Conservation (phyloP, 1,140 invertebrate genomes). For the honey bee (Apis mellifera) region Amel_HAv3.1 CM009931.2:10383001-10383500, state of each 20-base stretch:
- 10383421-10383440: no score
- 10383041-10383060: constrained; percentile 19
- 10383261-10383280: constrained; percentile 15
- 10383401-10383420: no score
- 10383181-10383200: constrained; percentile 46
- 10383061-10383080: constrained; percentile 60
- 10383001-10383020: no score
- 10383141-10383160: constrained; percentile 58
- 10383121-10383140: constrained; percentile 36
- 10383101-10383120: background rate
- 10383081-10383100: background rate
- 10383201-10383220: constrained; percentile 58
- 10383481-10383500: no score
- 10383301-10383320: constrained; percentile 1
- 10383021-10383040: constrained; percentile 29
- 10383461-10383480: no score
- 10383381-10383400: no score
- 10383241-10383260: constrained; percentile 55
- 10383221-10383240: constrained; percentile 49
- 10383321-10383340: no score
- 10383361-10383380: no score
- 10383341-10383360: no score
- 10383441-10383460: no score
- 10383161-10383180: constrained; percentile 62
- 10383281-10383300: background rate